Evolutionary conservation across 1,140 invertebrate genomes (phyloP).

Genomic region (Potamilus streckersoni): DNA sequence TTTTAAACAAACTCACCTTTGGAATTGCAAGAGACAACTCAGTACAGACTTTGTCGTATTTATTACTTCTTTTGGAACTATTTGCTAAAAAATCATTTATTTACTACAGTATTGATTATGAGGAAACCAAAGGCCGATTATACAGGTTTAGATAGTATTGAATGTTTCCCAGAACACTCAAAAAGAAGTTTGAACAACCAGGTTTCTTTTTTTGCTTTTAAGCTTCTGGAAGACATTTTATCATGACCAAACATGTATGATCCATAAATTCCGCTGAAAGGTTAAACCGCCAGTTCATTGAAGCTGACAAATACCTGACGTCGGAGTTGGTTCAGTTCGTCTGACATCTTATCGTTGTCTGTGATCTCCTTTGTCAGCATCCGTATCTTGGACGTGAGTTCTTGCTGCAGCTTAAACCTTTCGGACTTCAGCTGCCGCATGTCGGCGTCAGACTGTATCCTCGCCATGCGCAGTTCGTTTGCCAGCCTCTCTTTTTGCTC

Average conservation of each 20-base stretch:
- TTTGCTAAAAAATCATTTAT: too few species aligned
- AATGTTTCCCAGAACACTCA: not conserved
- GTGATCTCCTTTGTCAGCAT: constrained; percentile 50
- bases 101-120: too few species aligned
- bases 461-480: constrained; percentile 38
- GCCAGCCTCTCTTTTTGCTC: constrained; percentile 52
- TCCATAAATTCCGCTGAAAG: not conserved
- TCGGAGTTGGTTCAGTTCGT: constrained; percentile 43
- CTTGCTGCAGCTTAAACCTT: constrained; percentile 44
- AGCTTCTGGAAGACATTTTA: not conserved
- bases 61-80: too few species aligned
- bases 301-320: constrained; percentile 39
- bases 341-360: constrained; percentile 44
- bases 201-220: not conserved
- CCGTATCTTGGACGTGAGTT: constrained; percentile 48
- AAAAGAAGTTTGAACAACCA: not conserved
- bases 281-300: not conserved
- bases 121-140: too few species aligned
- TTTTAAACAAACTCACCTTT: too few species aligned
- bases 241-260: not conserved
- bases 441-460: constrained; percentile 43
- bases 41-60: too few species aligned
- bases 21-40: too few species aligned
- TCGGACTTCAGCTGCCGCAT: constrained; percentile 39
- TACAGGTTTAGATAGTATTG: too few species aligned